Conservation (phyloP, 2,888 invertebrate genomes). For the Drosophila gaucha region DNA sequence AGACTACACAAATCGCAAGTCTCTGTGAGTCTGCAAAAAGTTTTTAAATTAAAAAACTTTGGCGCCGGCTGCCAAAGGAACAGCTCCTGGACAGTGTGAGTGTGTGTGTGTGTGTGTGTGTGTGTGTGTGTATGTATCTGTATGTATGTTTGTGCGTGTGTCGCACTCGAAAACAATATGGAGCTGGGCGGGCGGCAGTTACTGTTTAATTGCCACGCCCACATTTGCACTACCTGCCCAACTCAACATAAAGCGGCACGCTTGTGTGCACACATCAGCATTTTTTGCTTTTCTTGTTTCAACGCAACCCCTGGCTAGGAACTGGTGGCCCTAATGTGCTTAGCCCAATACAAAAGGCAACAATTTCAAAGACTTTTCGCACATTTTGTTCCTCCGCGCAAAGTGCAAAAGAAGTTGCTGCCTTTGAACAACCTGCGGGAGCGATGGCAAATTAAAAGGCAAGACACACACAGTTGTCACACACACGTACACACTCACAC, state of each 20-base stretch:
- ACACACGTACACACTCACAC: not conserved
- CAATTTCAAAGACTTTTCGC: conserved; percentile 49
- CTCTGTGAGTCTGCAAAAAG: conserved; percentile 56
- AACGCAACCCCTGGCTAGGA: too few relatives aligned
- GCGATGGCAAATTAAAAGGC: conserved; percentile 35
- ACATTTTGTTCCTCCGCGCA: conserved; percentile 27
- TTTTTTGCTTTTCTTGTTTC: conserved; percentile 1
- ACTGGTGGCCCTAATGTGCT: conserved; percentile 48
- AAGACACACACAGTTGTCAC: conserved; percentile 12
- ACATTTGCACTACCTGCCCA: conserved; percentile 34
- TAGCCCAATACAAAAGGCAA: conserved; percentile 39
- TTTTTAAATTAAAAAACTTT: conserved; percentile 82
- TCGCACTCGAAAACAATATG: conserved; percentile 40
- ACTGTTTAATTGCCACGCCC: conserved; percentile 68
- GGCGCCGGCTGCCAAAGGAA: conserved; percentile 61
- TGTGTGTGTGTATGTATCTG: conserved; percentile 12
- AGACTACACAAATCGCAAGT: conserved; percentile 27
- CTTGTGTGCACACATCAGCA: conserved; percentile 68
- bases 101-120: conserved; percentile 9
- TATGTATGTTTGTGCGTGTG: conserved; percentile 9
- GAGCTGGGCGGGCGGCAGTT: conserved; percentile 21
- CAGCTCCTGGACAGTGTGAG: conserved; percentile 27
- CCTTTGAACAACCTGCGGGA: conserved; percentile 20
- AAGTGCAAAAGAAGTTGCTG: conserved; percentile 25
- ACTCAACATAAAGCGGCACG: conserved; percentile 38